Evolutionary conservation across 2,888 invertebrate genomes (phyloP).

Genomic region (Biston stratarius): DNA sequence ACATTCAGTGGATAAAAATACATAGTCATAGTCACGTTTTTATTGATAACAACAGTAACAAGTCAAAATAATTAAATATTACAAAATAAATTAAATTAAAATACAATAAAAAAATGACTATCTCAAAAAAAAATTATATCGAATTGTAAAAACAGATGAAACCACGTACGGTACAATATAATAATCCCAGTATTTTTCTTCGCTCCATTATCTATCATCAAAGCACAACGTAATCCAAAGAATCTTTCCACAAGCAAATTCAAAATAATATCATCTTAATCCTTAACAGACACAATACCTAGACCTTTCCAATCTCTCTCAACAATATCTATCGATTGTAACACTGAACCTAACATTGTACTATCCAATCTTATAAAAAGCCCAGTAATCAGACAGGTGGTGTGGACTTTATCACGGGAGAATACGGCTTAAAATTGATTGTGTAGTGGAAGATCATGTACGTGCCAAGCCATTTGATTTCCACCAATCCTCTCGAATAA

Average conservation of each 20-base stretch:
- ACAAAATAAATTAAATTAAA: too few species aligned
- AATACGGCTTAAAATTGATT: slow-evolving; percentile 32
- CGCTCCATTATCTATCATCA: not conserved
- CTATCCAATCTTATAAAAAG: slow-evolving; percentile 38
- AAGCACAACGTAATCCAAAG: not conserved
- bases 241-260: not conserved
- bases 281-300: slow-evolving; percentile 16
- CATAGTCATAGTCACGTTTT: too few species aligned
- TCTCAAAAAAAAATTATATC: too few species aligned
- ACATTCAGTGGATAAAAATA: too few species aligned
- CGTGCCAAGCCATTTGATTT: slow-evolving; percentile 47
- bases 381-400: slow-evolving; percentile 22
- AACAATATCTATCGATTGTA: slow-evolving; percentile 26
- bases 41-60: too few species aligned
- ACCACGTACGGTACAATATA: too few species aligned
- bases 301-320: slow-evolving; percentile 31
- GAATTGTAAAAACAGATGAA: too few species aligned
- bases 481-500: slow-evolving; percentile 48
- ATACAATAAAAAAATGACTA: too few species aligned
- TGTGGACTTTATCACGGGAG: slow-evolving; percentile 22
- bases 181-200: not conserved
- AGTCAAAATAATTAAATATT: too few species aligned
- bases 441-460: slow-evolving; percentile 24
- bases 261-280: slow-evolving; percentile 3
- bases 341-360: slow-evolving; percentile 33